Base-by-base conservation (phyloP, 2,797 vertebrate species). In the Merluccius polli region DNA sequence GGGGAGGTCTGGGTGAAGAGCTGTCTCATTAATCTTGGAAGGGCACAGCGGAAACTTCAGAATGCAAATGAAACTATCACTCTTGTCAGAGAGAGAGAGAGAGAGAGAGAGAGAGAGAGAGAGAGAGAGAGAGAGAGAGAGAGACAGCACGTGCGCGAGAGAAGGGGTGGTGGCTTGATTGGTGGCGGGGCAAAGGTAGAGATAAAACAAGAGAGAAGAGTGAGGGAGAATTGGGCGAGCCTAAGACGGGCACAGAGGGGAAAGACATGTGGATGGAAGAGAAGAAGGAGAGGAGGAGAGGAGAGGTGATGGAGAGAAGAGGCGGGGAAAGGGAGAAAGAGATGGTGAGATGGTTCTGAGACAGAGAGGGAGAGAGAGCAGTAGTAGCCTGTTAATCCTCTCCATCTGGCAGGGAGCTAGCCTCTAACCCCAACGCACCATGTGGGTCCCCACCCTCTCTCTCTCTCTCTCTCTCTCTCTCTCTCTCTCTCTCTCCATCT, bases 11-110 rank as follows among this genome's bases (percentile, higher is more conserved):
- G 80, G 78, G 83, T 87, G 86, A 89, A 81, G 78, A 75, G 83
- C 85, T 84, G 86, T 85, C 85, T 89, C 86, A 89, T 88, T 89
- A 87, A 89, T 90, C 86, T 87, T 81, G 72, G 79, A 83, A 78
- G 74, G 78, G 79, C 52, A 75, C 84, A 73, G 79, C 24, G 10
- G 68, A 79, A 81, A 80, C 70, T 80, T 79, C 80, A 79, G 81
- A 81, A 87, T 88, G 86, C 81, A 86, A 88, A 90, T 89, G 65
- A 84, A 82, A 79, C 82, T 32, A 85, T 89, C 84, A 80, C 74
- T 86, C 85, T 85, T 87, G 84, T 82, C 78, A 76, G 76, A 67
- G 81, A 72, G 74, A 83, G 41, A 31, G 78, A 65, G 72, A 70
- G 35, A 76, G 67, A 36, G 72, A 76, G 75, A 48, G 77, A 73